phyloP scores from a whole-genome alignment of 2,888 invertebrate genomes.

The Mimumesa dahlbomi region DNA sequence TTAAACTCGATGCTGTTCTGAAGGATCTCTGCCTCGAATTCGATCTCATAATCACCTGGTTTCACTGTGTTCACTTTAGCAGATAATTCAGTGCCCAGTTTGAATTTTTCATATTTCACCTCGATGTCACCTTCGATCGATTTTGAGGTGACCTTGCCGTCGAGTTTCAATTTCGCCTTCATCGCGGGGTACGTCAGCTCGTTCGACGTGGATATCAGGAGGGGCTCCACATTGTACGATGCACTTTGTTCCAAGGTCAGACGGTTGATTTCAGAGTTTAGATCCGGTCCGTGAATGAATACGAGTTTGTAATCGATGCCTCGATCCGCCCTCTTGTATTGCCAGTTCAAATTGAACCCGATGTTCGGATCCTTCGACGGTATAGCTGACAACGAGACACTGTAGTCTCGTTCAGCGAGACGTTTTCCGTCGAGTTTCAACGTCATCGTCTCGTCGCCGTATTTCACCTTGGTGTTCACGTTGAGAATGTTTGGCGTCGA shows the following conservation, averaged over 20 bases:
- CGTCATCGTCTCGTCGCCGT: constrained; percentile 80
- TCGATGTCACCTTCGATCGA: constrained; percentile 83
- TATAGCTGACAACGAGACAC: constrained; percentile 81
- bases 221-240: constrained; percentile 67
- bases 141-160: constrained; percentile 83
- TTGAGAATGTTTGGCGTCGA: constrained; percentile 78
- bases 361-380: constrained; percentile 84
- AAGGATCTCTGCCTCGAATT: constrained; percentile 82
- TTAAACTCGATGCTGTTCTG: constrained; percentile 82
- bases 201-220: constrained; percentile 82
- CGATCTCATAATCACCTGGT: constrained; percentile 82
- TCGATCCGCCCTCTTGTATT: constrained; percentile 79
- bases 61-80: constrained; percentile 79
- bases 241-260: constrained; percentile 79
- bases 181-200: constrained; percentile 72
- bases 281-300: constrained; percentile 84
- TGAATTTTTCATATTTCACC: constrained; percentile 83
- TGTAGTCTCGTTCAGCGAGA: constrained; percentile 79
- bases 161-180: constrained; percentile 78
- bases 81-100: constrained; percentile 81
- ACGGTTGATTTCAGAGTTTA: constrained; percentile 82
- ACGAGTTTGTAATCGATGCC: constrained; percentile 81
- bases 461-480: constrained; percentile 81
- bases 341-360: constrained; percentile 84
- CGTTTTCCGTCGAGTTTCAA: constrained; percentile 81